Evolutionary conservation across 2,888 invertebrate genomes (phyloP).

Genomic region (Coenonympha glycerion): DNA sequence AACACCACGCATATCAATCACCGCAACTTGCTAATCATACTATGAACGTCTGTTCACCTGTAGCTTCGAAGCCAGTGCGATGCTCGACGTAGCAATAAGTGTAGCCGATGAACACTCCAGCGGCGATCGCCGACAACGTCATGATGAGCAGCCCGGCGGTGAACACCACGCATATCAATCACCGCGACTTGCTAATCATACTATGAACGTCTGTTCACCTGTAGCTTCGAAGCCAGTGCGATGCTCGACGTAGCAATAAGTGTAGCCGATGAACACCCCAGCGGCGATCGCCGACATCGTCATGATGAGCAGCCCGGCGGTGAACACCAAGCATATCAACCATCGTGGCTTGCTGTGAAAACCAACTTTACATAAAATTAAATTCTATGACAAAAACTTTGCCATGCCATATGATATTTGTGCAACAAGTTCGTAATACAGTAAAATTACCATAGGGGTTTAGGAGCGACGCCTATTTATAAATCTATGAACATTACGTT

Average conservation of each 20-base stretch:
- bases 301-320: constrained; percentile 40
- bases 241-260: constrained; percentile 59
- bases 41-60: too few relatives aligned
- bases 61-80: constrained; percentile 29
- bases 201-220: too few relatives aligned
- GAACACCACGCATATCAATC: constrained; percentile 42
- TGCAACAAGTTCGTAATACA: too few relatives aligned
- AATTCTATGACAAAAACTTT: too few relatives aligned
- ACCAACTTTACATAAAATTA: constrained; percentile 1
- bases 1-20: constrained; percentile 44
- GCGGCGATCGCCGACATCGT: constrained; percentile 47
- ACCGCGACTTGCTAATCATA: constrained; percentile 53
- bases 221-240: constrained; percentile 29
- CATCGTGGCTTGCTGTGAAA: constrained; percentile 49
- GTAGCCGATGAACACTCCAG: constrained; percentile 56
- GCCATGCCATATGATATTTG: too few relatives aligned
- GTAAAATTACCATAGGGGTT: too few relatives aligned
- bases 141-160: constrained; percentile 41
- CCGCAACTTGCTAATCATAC: constrained; percentile 50
- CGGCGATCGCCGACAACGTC: constrained; percentile 44
- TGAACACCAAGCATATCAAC: constrained; percentile 41
- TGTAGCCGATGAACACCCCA: constrained; percentile 56
- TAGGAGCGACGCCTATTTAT: too few relatives aligned
- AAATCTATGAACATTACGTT: too few relatives aligned
- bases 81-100: constrained; percentile 62